Base-by-base conservation (phyloP, 2,888 invertebrate genomes). In the Halictus quadricinctus region DNA sequence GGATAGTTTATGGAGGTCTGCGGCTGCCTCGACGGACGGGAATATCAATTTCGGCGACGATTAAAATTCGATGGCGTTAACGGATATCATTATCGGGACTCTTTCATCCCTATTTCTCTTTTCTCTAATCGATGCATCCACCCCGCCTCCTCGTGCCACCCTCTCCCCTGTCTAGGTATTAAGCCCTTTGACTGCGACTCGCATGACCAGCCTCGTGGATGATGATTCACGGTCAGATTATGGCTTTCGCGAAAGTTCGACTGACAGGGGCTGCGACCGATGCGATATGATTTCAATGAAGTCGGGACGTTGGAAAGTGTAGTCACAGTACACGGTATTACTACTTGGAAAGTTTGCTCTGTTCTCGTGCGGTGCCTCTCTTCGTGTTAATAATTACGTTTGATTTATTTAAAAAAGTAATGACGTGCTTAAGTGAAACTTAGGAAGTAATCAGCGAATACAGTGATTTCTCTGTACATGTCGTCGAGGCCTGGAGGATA, bases 11-110 rank as follows among this genome's bases (percentile, higher is more conserved):
- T 73, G 69, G 58, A 36, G 77, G 70, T 72, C 73, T 36, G 46
- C 60, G 43, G 66, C 25, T 64, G 76, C 21, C 46, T 48, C 41
- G 46, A 21, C 36, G 36, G n/a, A 41, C 70, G 36, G n/a, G 70
- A 74, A 29, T 72, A 54, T 77, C 64, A 75, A 83, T 83, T 83
- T 46, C 36, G 77, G 70, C 50, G 41, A 73, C 70, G 84, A 84
- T 84, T 84, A 84, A 84, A 84, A 84, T 83, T 83, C 77, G 77
- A 78, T 60, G 48, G 58, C 73, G 64, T 78, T 64, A 78, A 83
- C 84, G 76, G 74, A 74, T 78, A 78, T 50, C 36, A 69, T 82
- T 83, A 83, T 48, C 76, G 48, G 8, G 21, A n/a, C n/a, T 64
- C n/a, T 48, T 41, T 72, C 15, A 64, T 64, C 29, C 29, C 64